Conservation (phyloP, 2,113 vertebrate genomes). For the Manacus vitellinus region DNA sequence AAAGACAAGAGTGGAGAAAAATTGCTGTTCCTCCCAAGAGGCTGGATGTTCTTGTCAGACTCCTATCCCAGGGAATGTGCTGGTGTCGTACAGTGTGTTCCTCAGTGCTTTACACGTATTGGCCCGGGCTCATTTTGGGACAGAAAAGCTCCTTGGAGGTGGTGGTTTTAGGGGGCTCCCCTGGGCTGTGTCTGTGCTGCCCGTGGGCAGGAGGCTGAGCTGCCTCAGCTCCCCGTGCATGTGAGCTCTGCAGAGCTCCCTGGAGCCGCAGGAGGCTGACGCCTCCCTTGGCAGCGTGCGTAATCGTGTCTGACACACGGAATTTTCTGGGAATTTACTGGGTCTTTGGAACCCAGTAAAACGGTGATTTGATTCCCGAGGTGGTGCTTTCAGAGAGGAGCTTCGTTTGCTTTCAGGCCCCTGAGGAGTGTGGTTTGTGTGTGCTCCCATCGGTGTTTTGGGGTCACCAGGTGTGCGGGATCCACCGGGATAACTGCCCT, state of each 20-base stretch:
- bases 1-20: neutral
- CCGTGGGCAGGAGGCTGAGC: neutral
- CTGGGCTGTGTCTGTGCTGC: fast-evolving
- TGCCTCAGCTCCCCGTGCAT: fast-evolving
- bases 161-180: neutral
- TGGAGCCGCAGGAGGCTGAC: neutral
- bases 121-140: neutral
- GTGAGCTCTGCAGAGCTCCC: neutral
- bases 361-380: neutral
- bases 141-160: neutral
- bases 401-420: neutral
- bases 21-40: neutral
- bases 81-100: neutral
- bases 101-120: neutral
- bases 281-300: fast-evolving
- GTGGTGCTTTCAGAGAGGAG: neutral
- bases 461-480: fast-evolving
- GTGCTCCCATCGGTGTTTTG: neutral
- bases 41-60: neutral
- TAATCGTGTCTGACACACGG: neutral
- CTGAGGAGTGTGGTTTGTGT: neutral
- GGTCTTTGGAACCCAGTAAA: neutral
- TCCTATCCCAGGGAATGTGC: neutral
- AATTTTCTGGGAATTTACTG: neutral
- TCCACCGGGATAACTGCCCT: neutral